These are phyloP conservation scores for Microchirus variegatus DNA, from an alignment of 2,797 vertebrate species.

Conservation along the genomic window DNA sequence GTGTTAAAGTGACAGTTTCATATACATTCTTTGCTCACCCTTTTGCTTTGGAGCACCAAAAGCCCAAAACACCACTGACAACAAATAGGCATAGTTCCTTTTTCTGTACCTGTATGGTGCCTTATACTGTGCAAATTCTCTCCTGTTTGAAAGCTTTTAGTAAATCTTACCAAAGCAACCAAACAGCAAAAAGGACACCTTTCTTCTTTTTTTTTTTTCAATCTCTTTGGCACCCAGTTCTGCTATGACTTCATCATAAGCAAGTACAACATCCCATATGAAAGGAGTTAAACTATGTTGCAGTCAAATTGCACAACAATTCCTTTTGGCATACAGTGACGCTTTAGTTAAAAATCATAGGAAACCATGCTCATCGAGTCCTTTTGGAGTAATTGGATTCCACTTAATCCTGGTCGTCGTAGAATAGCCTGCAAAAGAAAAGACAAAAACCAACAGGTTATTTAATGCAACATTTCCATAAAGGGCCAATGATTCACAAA, in stretches of 20 bases:
- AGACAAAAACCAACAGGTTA: conserved; percentile 18
- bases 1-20: conserved; percentile 58
- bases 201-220: conserved; percentile 34
- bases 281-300: conserved; percentile 27
- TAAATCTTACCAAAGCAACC: conserved; percentile 35
- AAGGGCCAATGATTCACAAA: not conserved
- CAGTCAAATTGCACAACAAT: conserved; percentile 19
- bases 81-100: conserved; percentile 13
- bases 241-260: conserved; percentile 6
- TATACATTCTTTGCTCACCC: conserved; percentile 54
- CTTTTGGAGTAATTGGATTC: conserved; percentile 81
- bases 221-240: conserved; percentile 70
- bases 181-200: conserved; percentile 25
- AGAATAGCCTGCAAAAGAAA: conserved; percentile 67
- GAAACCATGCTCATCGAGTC: conserved; percentile 82
- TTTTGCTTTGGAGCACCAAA: not conserved
- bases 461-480: not conserved
- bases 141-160: conserved; percentile 45
- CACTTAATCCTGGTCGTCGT: conserved; percentile 75
- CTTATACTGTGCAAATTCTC: conserved; percentile 64
- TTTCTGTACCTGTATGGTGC: conserved; percentile 39
- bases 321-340: conserved; percentile 28
- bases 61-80: conserved; percentile 12
- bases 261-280: conserved; percentile 17
- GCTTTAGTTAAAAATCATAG: conserved; percentile 63